Base-by-base conservation (phyloP, 2,797 vertebrate genomes). In the Erpetoichthys calabaricus region DNA sequence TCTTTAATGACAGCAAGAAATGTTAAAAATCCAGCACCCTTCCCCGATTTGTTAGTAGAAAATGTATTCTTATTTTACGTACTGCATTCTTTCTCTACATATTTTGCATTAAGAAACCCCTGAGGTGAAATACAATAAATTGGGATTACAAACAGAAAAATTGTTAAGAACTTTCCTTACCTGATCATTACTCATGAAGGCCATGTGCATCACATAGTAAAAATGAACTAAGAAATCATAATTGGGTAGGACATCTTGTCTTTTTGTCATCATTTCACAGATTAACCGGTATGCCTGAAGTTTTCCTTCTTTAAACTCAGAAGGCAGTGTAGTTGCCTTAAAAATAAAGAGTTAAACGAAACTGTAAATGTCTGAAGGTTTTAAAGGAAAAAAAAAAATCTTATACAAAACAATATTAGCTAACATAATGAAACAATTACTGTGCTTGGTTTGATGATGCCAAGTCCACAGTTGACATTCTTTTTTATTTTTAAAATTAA, bases 261-360 rank as follows among this genome's bases (percentile, higher is more conserved):
- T 93, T 64, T 93, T 87, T 60, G 89, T 94, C 94, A 99, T 99
- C 92, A 99, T 98, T 70, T 95, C 86, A 46, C 94, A 97, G 74
- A 98, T 94, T 56, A 99, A 78, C 65, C 86, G 89, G 75, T 93
- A 97, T 0, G 93, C 92, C 66, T 94, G 92, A 45, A 98, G 87
- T 62, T 96, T 98, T 45, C 96, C 96, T 7, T 87, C 84, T 64
- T 98, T 99, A 72, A 89, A 98, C 63, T 97, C 89, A 10, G 75
- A 68, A 8, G 94, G 90, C 70, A 99, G 75, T 25, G 77, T 89
- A 3, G 92, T 89, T 57, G 93, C 92, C 96, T 98, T 71, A 54
- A 65, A 49, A 50, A 58, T 70, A 70, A 58, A 64, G 45, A 4
- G 58, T 64, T 57, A 66, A 45, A 9, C 56, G 47, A 51, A 68